Evolutionary conservation across 2,113 vertebrate species (phyloP), one percentile per base, ranked within the genome.

Genomic region (Brachyhypopomus occidentalis): DNA sequence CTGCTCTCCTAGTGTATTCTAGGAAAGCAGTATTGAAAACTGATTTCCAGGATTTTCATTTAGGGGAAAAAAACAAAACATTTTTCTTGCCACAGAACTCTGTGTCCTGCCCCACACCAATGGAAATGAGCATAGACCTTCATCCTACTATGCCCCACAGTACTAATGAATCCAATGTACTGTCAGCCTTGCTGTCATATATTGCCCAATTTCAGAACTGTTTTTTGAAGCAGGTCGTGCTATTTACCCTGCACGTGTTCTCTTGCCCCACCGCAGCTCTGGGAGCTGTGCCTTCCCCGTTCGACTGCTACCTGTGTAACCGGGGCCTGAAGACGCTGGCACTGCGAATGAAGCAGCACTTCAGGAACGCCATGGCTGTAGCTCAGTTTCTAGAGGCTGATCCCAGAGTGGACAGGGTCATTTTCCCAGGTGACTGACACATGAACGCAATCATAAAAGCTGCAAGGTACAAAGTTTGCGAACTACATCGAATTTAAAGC

Each of bases 281-380:
- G 5, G 97, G 98, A 2, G 89, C 94, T 0, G 87, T 99, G 1
- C 97, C 97, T 0, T 99, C 97, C 34, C 95, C 98, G 55, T 93
- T 99, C 34, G 98, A 99, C 88, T 98, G 97, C 75, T 99, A 84
- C 91, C 77, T 99, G 41, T 96, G 94, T 73, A 96, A 91, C 77
- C 93, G 97, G 0, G 98, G 98, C 0, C 89, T 99, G 81, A 99
- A 99, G 92, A 99, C 97, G 0, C 89, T 99, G 0, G 90, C 93
- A 4, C 17, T 99, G 60, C 91, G 98, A 1, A 99, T 99, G 98
- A 94, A 94, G 66, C 94, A 94, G 8, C 98, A 99, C 87, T 98
- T 96, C 82, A 91, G 86, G 76, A 98, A 95, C 0, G 95, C 87
- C 0, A 72, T 97, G 90, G 93, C 92, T 0, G 93, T 90, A 0